Evolutionary conservation across 1,140 invertebrate genomes (phyloP), one percentile per base, ranked within the genome.

Genomic region (Drosophila subpulchrella): DNA sequence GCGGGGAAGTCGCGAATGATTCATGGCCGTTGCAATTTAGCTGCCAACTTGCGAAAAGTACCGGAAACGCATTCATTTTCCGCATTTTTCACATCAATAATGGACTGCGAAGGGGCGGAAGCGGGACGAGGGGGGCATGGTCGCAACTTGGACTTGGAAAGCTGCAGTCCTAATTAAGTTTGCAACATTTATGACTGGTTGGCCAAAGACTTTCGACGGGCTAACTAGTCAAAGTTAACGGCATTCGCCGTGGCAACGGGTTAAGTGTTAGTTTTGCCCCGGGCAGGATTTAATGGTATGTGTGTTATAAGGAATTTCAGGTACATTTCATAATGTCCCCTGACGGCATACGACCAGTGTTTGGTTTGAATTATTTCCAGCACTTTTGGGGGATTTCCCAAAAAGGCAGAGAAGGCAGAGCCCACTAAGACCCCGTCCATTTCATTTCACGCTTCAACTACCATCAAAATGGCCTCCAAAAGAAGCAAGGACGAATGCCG

Each of bases 51-150:
- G 83, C 84, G 67, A 88, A 88, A 88, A 88, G 84, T 89, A 89
- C 83, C 83, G 83, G 83, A 88, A 89, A 88, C 84, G 84, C 83
- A 88, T 88, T 88, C 79, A 88, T 88, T 88, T 88, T 88, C 83
- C 83, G 83, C 83, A 88, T 89, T 88, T 80, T 88, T 88, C 83
- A 88, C 83, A 88, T 88, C 83, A 88, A 88, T 88, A 88, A 88
- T 88, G 78, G 86, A 88, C 76, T 88, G 83, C 55, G 11, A 55
- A 36, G 20, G 17, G 15, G n/a, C 6, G 24, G 24, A 7, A 7
- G 47, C 10, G 12, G 5, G n/a, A 48, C 30, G 50, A n/a, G 1
- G 39, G 13, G 8, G 13, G 36, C 15, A 27, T 48, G 53, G 34
- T 38, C 39, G 20, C 17, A 44, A 48, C 34, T 48, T 6, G 36